These are phyloP conservation scores for Hylaea fasciaria DNA, from an alignment of 2,888 invertebrate genomes.

Conservation along the genomic window DNA sequence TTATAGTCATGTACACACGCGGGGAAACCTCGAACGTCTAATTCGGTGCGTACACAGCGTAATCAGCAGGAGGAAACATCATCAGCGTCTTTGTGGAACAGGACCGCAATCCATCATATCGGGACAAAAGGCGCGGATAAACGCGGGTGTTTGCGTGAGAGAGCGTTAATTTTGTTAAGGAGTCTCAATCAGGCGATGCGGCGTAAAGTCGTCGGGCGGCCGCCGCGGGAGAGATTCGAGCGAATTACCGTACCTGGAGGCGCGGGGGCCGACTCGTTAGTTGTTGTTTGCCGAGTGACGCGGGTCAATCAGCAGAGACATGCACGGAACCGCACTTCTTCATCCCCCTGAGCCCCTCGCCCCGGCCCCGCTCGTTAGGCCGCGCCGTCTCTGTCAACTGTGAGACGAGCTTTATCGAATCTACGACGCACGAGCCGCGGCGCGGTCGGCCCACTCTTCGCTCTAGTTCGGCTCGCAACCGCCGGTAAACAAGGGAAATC, in stretches of 20 bases:
- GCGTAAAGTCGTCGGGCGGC: slow-evolving; percentile 71
- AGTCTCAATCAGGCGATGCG: slow-evolving; percentile 80
- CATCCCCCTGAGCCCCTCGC: slow-evolving; percentile 62
- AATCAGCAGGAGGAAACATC: slow-evolving; percentile 75
- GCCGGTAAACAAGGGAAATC: slow-evolving; percentile 82
- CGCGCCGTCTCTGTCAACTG: slow-evolving; percentile 83
- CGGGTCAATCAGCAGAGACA: slow-evolving; percentile 85
- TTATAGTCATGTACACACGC: slow-evolving; percentile 53
- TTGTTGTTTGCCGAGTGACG: slow-evolving; percentile 85
- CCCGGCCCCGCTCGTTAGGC: slow-evolving; percentile 76
- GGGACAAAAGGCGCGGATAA: slow-evolving; percentile 78
- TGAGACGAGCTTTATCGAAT: slow-evolving; percentile 84
- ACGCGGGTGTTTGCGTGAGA: slow-evolving; percentile 78
- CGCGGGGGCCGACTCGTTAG: slow-evolving; percentile 83
- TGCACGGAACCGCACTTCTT: slow-evolving; percentile 85
- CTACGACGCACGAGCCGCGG: slow-evolving; percentile 83
- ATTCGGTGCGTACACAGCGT: slow-evolving; percentile 71
- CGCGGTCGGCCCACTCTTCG: slow-evolving; percentile 80
- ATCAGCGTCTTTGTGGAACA: slow-evolving; percentile 74
- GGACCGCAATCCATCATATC: slow-evolving; percentile 82
- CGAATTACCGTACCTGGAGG: slow-evolving; percentile 80
- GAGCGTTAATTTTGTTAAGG: slow-evolving; percentile 83
- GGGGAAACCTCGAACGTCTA: slow-evolving; percentile 62
- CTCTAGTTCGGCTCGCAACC: slow-evolving; percentile 78
- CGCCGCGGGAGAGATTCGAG: slow-evolving; percentile 78